phyloP scores from a whole-genome alignment of 2,797 vertebrate genomes.

The Loris lydekkerianus region DNA sequence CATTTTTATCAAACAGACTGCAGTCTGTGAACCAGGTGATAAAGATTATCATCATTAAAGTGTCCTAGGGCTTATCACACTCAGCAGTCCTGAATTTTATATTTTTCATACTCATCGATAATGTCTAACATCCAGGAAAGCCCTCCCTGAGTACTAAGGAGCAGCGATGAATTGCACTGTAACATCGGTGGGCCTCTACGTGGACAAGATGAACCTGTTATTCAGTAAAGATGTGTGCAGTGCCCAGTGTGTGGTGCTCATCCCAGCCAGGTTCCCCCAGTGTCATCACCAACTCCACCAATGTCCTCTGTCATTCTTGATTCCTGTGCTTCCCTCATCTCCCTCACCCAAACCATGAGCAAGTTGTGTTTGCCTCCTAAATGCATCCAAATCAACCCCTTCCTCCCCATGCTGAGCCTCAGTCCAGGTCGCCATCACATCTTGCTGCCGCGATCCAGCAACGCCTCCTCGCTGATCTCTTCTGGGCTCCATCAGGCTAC shows the following conservation, averaged over 20 bases:
- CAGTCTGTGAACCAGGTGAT: background rate
- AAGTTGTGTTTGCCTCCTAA: background rate
- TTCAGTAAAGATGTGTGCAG: background rate
- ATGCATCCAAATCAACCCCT: accelerated
- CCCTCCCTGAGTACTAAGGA: background rate
- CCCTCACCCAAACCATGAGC: background rate
- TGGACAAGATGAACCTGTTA: too few relatives aligned
- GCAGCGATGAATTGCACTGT: background rate
- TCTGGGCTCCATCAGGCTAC: background rate
- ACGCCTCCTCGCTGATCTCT: too few relatives aligned
- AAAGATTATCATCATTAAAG: background rate
- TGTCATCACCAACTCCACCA: background rate
- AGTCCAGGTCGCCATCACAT: accelerated
- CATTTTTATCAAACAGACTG: background rate
- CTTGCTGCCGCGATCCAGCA: background rate
- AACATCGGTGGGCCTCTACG: accelerated
- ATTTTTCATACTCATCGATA: background rate
- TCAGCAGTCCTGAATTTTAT: background rate
- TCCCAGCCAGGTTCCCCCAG: accelerated
- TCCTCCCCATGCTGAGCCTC: background rate
- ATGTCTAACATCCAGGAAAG: background rate
- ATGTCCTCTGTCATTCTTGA: background rate
- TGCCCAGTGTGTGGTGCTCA: background rate
- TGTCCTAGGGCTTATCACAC: background rate
- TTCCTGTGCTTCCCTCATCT: background rate